Evolutionary conservation across 2,113 vertebrate genomes (phyloP).

Genomic region (Marmota flaviventris): DNA sequence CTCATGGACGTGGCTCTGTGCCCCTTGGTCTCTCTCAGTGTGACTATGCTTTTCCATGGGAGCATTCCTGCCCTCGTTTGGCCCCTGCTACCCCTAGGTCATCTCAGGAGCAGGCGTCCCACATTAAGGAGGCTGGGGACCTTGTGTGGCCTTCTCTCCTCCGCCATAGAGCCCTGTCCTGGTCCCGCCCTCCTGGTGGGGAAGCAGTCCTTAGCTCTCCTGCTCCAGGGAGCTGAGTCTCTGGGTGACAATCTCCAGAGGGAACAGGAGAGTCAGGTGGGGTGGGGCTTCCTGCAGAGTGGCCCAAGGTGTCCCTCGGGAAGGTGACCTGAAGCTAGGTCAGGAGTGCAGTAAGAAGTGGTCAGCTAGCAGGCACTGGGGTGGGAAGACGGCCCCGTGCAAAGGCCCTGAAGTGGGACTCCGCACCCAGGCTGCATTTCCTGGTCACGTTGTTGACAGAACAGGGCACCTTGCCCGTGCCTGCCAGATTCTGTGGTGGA

Average conservation of each 20-base stretch:
- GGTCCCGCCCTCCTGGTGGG: neutral
- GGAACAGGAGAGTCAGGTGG: accelerated
- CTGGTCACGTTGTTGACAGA: accelerated
- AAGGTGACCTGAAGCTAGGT: neutral
- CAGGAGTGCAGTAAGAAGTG: accelerated
- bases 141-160: neutral
- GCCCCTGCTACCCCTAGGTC: neutral
- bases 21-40: neutral
- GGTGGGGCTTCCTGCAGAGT: neutral
- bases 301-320: neutral
- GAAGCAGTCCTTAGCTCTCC: neutral
- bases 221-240: too few species aligned
- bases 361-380: accelerated
- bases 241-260: accelerated
- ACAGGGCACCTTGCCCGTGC: accelerated
- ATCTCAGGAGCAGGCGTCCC: accelerated
- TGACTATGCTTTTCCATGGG: neutral
- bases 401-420: neutral
- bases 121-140: neutral
- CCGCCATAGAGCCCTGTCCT: accelerated
- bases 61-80: neutral
- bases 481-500: neutral
- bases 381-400: accelerated
- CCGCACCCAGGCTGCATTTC: neutral
- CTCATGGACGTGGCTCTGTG: neutral